Evolutionary conservation across 2,888 invertebrate species (phyloP), one percentile per base, ranked within the genome.

Genomic region (Drosophila yooni): DNA sequence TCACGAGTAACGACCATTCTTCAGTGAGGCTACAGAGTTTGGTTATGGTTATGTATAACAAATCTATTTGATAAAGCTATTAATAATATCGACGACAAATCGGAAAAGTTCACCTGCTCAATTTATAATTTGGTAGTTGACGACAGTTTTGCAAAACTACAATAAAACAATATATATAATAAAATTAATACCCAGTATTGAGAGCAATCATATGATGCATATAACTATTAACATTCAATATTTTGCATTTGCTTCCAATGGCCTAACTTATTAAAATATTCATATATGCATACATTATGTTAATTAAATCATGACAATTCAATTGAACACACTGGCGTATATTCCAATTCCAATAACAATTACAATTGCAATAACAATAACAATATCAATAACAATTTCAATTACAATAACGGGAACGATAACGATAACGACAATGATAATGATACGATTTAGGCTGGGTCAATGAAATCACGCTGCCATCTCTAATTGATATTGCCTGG

Each of bases 401-500:
- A 31, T 53, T 29, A 25, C 53, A 46, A 43, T 52, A 40, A 11
- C 65, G 36, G 54, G 63, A 27, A 50, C 66, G 50, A 40, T 67
- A 33, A 53, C 25, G 25, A 3, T 48, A 54, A 68, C 36, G 68
- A 27, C 27, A 51, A 57, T 29, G 34, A 13, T 67, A 68, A 58
- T 36, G 69, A 52, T 27, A 13, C 21, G 36, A 52, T n/a, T 54
- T 18, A 38, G 38, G 7, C 15, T 38, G 48, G 29, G 60, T 34
- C 54, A 61, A 61, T 56, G 18, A 58, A 48, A 59, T 66, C 82
- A 81, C 84, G 83, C 67, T 57, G 38, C 52, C 87, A 83, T 80
- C 84, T 70, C 84, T 70, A 87, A 80, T 83, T 82, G 87, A 50
- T 67, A 68, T 56, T 64, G 71, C 54, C 52, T 34, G 50, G 33